Conservation (phyloP, 2,888 invertebrate genomes). For the Chaetoderma sp. region DNA sequence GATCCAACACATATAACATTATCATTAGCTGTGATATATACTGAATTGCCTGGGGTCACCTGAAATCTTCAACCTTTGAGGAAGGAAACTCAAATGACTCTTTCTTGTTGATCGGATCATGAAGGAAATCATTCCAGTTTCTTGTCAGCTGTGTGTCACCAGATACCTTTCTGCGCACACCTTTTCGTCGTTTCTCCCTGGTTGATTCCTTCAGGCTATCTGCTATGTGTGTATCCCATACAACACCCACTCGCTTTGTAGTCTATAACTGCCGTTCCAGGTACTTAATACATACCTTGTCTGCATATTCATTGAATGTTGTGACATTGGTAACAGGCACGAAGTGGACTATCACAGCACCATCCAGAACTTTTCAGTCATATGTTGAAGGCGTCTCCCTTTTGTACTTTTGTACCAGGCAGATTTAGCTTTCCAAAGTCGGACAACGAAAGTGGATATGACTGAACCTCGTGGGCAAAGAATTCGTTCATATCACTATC, state of each 20-base stretch:
- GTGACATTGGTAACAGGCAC: slow-evolving; percentile 11
- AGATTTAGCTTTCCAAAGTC: slow-evolving; percentile 21
- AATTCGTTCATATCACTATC: slow-evolving; percentile 20
- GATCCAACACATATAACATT: too few relatives aligned
- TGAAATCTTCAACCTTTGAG: slow-evolving; percentile 9
- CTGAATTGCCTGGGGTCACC: slow-evolving; percentile 12
- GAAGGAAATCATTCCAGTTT: slow-evolving; percentile 30
- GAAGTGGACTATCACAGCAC: slow-evolving; percentile 34
- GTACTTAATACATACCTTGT: slow-evolving; percentile 25
- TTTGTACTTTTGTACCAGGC: slow-evolving; percentile 6
- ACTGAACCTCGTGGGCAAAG: slow-evolving; percentile 25
- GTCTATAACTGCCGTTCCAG: slow-evolving; percentile 20
- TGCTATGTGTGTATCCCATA: slow-evolving; percentile 33
- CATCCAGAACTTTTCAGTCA: slow-evolving; percentile 29
- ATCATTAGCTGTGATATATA: too few relatives aligned
- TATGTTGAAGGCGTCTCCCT: neutral
- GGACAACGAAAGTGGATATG: slow-evolving; percentile 19
- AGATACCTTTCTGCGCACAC: too few relatives aligned
- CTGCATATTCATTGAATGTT: slow-evolving; percentile 36
- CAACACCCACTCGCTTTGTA: slow-evolving; percentile 29
- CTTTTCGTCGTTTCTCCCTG: slow-evolving; percentile 35
- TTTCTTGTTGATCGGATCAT: slow-evolving; percentile 13
- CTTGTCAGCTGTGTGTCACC: too few relatives aligned
- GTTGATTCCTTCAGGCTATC: slow-evolving; percentile 34
- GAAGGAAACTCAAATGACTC: slow-evolving; percentile 25